Evolutionary conservation across 2,888 invertebrate genomes (phyloP), one percentile per base, ranked within the genome.

Genomic region (Macropis europaea): DNA sequence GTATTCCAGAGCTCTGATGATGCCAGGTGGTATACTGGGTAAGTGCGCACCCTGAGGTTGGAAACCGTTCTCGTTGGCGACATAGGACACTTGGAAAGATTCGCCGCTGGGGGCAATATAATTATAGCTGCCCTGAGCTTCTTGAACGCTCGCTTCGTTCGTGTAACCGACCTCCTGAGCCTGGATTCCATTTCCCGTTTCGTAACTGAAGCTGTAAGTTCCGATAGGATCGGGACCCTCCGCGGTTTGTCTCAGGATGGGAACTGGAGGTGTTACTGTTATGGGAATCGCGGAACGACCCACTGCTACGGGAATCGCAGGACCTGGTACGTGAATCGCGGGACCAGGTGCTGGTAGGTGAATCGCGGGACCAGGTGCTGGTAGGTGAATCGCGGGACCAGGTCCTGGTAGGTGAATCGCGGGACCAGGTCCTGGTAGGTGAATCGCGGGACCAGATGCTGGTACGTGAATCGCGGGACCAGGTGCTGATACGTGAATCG

Each of bases 1-100:
- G 82, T 87, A 88, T 26, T 86, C 89, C 53, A 91, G 85, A n/a
- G 90, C 90, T 63, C 82, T 84, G 38, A 86, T 84, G 71, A 91
- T 90, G 54, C 86, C 89, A 24, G 83, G 80, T 11, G 90, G 90
- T 32, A 90, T 87, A 1, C 89, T 86, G 3, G 91, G 90, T 26
- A 91, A 79, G 74, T 90, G 90, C 28, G 83, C 88, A 32, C 91
- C 94, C 88, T 91, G 89, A 26, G 94, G 92, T 73, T 93, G 93
- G 91, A 93, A 95, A 66, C 95, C 95, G 77, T 93, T 93, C 87
- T 94, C 94, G 80, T 95, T 93, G 77, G 95, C 94, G 63, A 92
- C 84, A 89, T 94, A 95, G 45, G 90, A 89, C 68, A 94, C 86
- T n/a, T 90, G 84, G 79, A 93, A 90, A 11, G 90, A 90, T 42